Conservation (phyloP, 2,113 vertebrate species). For the Pithys albifrons region DNA sequence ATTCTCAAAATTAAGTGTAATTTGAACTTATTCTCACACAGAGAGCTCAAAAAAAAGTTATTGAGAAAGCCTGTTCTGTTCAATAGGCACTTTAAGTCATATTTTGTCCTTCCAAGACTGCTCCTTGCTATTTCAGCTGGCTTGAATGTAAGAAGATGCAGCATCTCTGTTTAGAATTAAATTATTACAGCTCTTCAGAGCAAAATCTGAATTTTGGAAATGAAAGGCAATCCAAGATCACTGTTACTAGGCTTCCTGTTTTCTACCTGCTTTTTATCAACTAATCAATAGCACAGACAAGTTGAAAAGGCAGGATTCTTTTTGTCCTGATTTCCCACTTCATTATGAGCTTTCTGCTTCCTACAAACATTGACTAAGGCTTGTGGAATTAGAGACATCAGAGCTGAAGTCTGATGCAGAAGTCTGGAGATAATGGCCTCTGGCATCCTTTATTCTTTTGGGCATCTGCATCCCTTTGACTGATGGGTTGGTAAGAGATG, state of each 20-base stretch:
- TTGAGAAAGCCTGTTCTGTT: neutral
- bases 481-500: neutral
- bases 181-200: neutral
- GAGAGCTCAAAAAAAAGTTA: neutral
- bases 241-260: neutral
- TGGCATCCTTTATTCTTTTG: neutral
- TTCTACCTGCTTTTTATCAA: neutral
- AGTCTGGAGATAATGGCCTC: neutral
- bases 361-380: neutral
- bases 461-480: neutral
- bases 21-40: neutral
- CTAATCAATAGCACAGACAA: neutral
- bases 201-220: neutral
- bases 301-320: neutral
- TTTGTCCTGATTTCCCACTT: neutral
- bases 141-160: neutral
- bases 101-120: neutral
- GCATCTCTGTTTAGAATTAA: neutral
- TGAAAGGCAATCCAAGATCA: neutral
- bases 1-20: neutral
- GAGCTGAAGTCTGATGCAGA: neutral
- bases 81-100: neutral
- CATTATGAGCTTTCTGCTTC: neutral
- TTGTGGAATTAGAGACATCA: neutral
- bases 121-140: neutral